A percentile compares a stretch with the other conserved stretches of the same genome.
These are phyloP conservation scores for Phocoena phocoena DNA, from an alignment of 2,113 vertebrate species.

Conservation along the genomic window DNA sequence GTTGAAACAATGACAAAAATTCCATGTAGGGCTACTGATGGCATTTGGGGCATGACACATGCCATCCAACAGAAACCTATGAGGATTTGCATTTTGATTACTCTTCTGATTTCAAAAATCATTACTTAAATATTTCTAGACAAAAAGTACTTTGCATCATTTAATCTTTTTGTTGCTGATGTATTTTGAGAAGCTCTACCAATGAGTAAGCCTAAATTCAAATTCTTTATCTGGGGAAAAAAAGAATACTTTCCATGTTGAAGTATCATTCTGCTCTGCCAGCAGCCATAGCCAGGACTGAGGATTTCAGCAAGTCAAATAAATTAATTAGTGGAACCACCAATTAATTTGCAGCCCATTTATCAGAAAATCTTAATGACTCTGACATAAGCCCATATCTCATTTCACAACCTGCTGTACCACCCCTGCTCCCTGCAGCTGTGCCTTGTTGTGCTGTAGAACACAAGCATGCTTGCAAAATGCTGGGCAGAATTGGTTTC, in stretches of 20 bases:
- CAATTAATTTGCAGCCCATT: conserved; percentile 74
- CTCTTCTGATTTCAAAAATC: neutral
- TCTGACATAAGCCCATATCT: conserved; percentile 73
- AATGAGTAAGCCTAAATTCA: neutral
- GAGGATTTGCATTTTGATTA: neutral
- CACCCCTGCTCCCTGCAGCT: conserved; percentile 70
- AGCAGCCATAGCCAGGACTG: neutral
- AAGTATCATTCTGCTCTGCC: conserved; percentile 9
- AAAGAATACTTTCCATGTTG: neutral
- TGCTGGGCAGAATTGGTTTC: neutral
- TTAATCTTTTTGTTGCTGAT: neutral
- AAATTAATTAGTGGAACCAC: conserved; percentile 77
- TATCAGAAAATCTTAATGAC: conserved; percentile 78
- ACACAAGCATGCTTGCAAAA: neutral
- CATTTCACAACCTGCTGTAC: conserved; percentile 68
- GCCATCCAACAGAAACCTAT: neutral
- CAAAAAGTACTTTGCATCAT: neutral
- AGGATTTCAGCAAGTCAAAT: conserved; percentile 67
- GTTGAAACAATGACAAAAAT: neutral
- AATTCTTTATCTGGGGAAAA: neutral
- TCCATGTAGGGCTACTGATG: accelerated
- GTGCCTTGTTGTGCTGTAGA: conserved; percentile 3
- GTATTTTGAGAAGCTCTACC: neutral
- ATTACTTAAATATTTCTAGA: neutral
- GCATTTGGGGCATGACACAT: neutral